Conservation (phyloP, 2,113 vertebrate species). For the Rana temporaria region DNA sequence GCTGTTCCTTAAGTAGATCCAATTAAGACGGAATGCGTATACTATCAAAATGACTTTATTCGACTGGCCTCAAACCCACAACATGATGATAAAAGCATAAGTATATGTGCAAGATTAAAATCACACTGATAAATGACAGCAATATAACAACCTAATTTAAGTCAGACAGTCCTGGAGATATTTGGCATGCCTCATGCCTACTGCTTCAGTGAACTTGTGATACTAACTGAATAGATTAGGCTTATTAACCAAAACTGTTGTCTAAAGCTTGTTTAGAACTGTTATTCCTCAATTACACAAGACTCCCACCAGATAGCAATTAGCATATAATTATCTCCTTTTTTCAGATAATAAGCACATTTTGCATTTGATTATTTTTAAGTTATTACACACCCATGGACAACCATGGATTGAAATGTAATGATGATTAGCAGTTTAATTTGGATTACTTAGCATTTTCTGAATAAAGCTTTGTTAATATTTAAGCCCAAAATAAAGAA, state of each 20-base stretch:
- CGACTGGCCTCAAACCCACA: background rate
- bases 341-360: background rate
- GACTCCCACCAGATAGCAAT: background rate
- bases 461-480: no score
- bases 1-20: background rate
- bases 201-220: background rate
- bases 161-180: background rate
- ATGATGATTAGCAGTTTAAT: no score
- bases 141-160: background rate
- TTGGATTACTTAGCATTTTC: no score
- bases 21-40: background rate
- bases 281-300: background rate
- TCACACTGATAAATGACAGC: background rate
- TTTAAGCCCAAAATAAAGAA: no score
- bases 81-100: background rate
- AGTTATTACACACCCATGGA: no score
- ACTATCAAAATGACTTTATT: background rate
- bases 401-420: no score
- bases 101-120: background rate
- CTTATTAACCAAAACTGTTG: conserved; percentile 9
- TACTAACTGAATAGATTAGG: background rate
- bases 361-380: no score
- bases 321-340: background rate
- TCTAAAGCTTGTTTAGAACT: background rate
- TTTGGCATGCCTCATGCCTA: background rate